Conservation (phyloP, 2,888 invertebrate species). For the Cryptocheilus praepositus region DNA sequence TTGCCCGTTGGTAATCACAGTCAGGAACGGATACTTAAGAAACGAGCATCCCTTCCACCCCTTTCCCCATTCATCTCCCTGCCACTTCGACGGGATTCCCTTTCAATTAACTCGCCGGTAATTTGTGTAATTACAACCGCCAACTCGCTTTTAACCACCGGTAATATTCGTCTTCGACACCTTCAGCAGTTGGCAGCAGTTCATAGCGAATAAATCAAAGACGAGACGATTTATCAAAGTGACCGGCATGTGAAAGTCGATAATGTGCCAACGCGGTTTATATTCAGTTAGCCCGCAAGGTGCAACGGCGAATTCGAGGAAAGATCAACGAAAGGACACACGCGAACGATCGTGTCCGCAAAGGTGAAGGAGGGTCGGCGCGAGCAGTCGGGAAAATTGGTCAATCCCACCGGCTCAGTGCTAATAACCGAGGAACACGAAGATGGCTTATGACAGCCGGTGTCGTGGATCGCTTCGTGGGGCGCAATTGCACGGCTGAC, state of each 20-base stretch:
- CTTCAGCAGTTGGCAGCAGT: neutral
- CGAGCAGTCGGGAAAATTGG: conserved; percentile 17
- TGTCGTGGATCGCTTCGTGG: conserved; percentile 55
- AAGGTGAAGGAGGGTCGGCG: neutral
- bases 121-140: conserved; percentile 31
- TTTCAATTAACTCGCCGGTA: conserved; percentile 33
- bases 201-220: neutral
- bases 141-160: conserved; percentile 19
- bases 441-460: conserved; percentile 63
- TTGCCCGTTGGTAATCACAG: conserved; percentile 21
- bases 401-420: conserved; percentile 57
- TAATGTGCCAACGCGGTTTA: no score
- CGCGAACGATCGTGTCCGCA: neutral
- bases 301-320: neutral
- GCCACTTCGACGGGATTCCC: conserved; percentile 14
- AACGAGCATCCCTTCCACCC: conserved; percentile 1
- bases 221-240: no score
- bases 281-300: neutral
- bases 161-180: conserved; percentile 11
- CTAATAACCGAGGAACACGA: conserved; percentile 67
- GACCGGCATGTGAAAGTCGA: no score
- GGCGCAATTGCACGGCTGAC: conserved; percentile 57
- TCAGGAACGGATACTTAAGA: conserved; percentile 18
- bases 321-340: neutral
- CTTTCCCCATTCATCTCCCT: neutral